Conservation (phyloP, 2,888 invertebrate species). For the Sthenelais limicola region DNA sequence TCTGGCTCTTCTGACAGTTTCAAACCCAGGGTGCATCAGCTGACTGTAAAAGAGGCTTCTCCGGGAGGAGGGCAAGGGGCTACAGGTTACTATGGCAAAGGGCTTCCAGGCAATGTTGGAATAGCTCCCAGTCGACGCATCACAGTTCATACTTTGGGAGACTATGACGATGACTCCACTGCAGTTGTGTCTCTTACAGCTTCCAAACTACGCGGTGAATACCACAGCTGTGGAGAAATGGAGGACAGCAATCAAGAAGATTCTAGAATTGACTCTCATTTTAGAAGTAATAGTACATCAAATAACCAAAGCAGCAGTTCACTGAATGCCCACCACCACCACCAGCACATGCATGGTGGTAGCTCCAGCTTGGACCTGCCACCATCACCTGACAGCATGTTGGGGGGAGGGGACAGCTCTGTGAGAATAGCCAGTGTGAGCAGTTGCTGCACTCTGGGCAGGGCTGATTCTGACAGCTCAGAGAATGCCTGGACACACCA, state of each 20-base stretch:
- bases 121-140: not conserved
- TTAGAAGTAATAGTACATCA: no score
- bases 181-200: not conserved
- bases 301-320: conserved; percentile 9
- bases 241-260: not conserved
- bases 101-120: not conserved
- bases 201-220: not conserved
- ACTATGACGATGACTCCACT: not conserved
- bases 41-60: not conserved
- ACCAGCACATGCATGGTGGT: not conserved
- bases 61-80: not conserved
- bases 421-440: conserved; percentile 13
- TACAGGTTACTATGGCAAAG: no score
- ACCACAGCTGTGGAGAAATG: conserved; percentile 19
- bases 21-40: no score
- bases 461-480: not conserved
- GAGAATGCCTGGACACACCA: not conserved
- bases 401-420: not conserved
- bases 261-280: not conserved
- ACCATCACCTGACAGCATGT: not conserved
- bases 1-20: no score
- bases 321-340: not conserved
- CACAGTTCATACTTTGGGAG: conserved; percentile 7
- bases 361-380: not conserved
- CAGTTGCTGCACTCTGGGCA: conserved; percentile 11